These are phyloP conservation scores for Chelidonichthys spinosus DNA, from an alignment of 2,797 vertebrate species.

Conservation along the genomic window DNA sequence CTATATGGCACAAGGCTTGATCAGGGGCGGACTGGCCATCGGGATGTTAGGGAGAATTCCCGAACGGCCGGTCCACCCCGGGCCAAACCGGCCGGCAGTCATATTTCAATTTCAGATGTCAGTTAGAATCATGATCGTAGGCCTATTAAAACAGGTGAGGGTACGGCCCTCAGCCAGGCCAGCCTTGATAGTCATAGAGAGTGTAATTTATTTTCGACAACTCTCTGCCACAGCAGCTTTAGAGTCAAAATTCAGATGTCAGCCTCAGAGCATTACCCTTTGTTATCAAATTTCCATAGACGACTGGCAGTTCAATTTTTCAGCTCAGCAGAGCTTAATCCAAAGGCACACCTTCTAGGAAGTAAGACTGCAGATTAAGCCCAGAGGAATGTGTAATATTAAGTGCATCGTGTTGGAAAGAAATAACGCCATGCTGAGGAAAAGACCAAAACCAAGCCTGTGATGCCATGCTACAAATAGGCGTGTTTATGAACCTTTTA, in stretches of 20 bases:
- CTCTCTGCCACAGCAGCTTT: slow-evolving; percentile 44
- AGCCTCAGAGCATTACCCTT: slow-evolving; percentile 63
- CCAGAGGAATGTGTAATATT: slow-evolving; percentile 50
- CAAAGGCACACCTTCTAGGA: slow-evolving; percentile 48
- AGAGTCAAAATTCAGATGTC: slow-evolving; percentile 72
- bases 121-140: too few relatives aligned
- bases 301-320: slow-evolving; percentile 78
- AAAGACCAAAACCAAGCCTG: slow-evolving; percentile 19
- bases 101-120: too few relatives aligned
- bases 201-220: slow-evolving; percentile 51
- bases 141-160: too few relatives aligned
- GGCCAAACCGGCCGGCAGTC: too few relatives aligned
- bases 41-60: too few relatives aligned
- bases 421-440: slow-evolving; percentile 28
- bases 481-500: slow-evolving; percentile 17
- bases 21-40: too few relatives aligned
- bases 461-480: neutral
- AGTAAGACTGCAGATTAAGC: slow-evolving; percentile 47
- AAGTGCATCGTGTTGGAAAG: slow-evolving; percentile 39
- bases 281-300: slow-evolving; percentile 75
- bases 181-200: slow-evolving; percentile 46
- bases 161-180: too few relatives aligned
- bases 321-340: slow-evolving; percentile 79
- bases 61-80: too few relatives aligned
- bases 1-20: neutral